phyloP scores from a whole-genome alignment of 1,140 invertebrate species.

The Drosophila triauraria region DNA sequence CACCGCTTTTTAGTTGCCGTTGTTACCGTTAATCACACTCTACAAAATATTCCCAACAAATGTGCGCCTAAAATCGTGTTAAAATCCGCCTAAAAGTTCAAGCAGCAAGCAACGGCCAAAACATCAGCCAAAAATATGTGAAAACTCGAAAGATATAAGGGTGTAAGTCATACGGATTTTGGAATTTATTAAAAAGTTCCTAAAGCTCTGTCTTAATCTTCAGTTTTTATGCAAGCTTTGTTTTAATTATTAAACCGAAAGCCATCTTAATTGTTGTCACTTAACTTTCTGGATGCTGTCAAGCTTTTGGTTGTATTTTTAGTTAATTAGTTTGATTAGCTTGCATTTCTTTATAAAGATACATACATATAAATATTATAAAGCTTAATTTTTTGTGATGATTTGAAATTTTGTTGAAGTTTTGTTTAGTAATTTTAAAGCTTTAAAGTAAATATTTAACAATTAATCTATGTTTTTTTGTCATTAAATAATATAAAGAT shows the following conservation, averaged over 20 bases:
- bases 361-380: not conserved
- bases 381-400: not conserved
- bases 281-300: slow-evolving; percentile 1
- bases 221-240: not conserved
- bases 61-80: slow-evolving; percentile 42
- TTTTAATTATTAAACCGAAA: not conserved
- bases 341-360: not conserved
- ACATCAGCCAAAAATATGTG: slow-evolving; percentile 66
- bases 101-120: slow-evolving; percentile 24
- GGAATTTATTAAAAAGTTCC: not conserved
- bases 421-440: not conserved
- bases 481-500: not conserved
- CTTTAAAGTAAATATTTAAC: not conserved
- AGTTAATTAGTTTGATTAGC: slow-evolving; percentile 11
- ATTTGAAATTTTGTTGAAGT: not conserved
- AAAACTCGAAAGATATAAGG: slow-evolving; percentile 53
- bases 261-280: slow-evolving; percentile 7
- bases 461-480: no score
- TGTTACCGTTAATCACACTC: slow-evolving; percentile 11
- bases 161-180: slow-evolving; percentile 58
- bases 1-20: slow-evolving; percentile 6
- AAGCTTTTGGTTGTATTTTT: slow-evolving; percentile 8
- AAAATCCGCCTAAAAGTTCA: slow-evolving; percentile 8
- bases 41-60: slow-evolving; percentile 27
- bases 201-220: not conserved